Evolutionary conservation across 2,888 invertebrate species (phyloP), one percentile per base, ranked within the genome.

Genomic region (Cerceris rybyensis): DNA sequence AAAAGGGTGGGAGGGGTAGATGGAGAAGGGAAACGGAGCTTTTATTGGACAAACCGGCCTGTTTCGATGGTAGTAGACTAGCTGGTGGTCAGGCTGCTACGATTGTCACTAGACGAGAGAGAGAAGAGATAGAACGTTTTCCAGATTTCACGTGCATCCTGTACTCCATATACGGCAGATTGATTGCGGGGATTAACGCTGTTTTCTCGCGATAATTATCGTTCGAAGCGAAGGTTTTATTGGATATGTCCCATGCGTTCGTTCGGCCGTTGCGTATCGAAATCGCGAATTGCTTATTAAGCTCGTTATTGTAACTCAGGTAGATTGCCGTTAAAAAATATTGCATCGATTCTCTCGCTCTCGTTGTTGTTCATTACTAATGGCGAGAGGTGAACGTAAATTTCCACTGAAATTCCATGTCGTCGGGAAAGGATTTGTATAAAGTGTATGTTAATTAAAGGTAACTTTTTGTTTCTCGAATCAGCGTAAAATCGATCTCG

Each of bases 31-130:
- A 86, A 84, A 77, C 82, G 75, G 71, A 69, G 84, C 84, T 85
- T 86, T 86, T 85, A 86, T 86, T 86, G 86, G 86, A 78, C 80
- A 78, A 79, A 84, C 74, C 84, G 76, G 72, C 76, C 60, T 75
- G 78, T 67, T 75, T 68, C 65, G 78, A 54, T 65, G 71, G 84
- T 67, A 70, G 74, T 78, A 73, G 78, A 43, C 50, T 54, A 74
- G 57, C 78, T 70, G 78, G 86, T 71, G 84, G 78, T 85, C 83
- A 75, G 77, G 72, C 46, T 81, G 76, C 75, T 75, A 73, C 78
- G 84, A 85, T 85, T 83, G 80, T 71, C 57, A 81, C 78, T 75
- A 75, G 28, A 28, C 28, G 28, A 28, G 28, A 28, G 28, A 28
- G 28, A 28, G 28, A 28, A 4, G 28, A 81, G 80, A 70, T 75